Conservation (phyloP, 2,888 invertebrate species). For the Myopa testacea region DNA sequence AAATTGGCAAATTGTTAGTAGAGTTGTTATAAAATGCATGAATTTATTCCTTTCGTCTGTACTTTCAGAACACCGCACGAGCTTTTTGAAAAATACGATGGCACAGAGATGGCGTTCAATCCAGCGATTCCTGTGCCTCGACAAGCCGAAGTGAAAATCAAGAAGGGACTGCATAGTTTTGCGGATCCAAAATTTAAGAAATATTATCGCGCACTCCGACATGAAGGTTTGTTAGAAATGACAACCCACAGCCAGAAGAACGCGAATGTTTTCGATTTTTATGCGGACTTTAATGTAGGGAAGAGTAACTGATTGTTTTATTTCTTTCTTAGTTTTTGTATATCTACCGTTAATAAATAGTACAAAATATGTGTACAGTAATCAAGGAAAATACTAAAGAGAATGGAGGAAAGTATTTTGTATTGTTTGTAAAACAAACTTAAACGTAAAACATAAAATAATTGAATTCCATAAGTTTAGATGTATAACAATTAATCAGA, state of each 20-base stretch:
- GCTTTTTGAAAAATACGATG: conserved; percentile 75
- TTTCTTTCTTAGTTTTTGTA: too few relatives aligned
- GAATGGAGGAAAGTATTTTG: too few relatives aligned
- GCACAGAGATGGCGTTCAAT: conserved; percentile 79
- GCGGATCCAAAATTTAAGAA: conserved; percentile 57
- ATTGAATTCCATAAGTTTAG: too few relatives aligned
- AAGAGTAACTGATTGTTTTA: too few relatives aligned
- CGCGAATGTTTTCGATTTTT: conserved; percentile 33
- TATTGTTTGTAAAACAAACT: too few relatives aligned
- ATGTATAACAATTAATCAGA: too few relatives aligned
- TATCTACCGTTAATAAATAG: too few relatives aligned
- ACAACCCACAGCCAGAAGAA: not conserved
- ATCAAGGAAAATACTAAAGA: too few relatives aligned
- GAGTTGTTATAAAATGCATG: not conserved
- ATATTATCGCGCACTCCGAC: conserved; percentile 52
- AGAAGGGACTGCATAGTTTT: conserved; percentile 55
- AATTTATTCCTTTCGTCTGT: conserved; percentile 3
- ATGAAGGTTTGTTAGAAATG: not conserved
- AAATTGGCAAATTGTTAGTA: conserved; percentile 79
- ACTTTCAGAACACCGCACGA: conserved; percentile 74
- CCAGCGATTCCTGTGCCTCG: conserved; percentile 78
- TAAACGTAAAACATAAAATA: too few relatives aligned
- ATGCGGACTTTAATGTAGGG: conserved; percentile 24
- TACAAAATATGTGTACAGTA: too few relatives aligned
- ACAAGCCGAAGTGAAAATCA: conserved; percentile 63